Evolutionary conservation across 2,888 invertebrate genomes (phyloP), one percentile per base, ranked within the genome.

Genomic region (Cheilosia soror): DNA sequence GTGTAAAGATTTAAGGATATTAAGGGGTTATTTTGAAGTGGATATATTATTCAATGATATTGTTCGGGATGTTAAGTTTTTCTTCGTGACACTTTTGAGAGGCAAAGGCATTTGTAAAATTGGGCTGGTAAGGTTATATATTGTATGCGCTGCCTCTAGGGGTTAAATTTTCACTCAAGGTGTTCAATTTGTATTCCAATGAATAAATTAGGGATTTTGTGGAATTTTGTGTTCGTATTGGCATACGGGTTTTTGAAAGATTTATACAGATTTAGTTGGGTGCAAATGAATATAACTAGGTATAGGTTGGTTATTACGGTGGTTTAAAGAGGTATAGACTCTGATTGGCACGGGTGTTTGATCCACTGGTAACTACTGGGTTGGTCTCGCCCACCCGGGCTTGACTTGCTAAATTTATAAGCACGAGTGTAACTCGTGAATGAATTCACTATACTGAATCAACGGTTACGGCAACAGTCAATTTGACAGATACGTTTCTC

Each of bases 1-100:
- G 62, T 73, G 63, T 73, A 63, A 63, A 44, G 73, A 73, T 63
- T 73, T 73, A 63, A 63, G 62, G 73, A 73, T 73, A 63, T 73
- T 73, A 72, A 60, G 51, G 72, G 72, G 60, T 62, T 72, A 71
- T 40, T 37, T 37, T 58, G 69, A 49, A 69, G 69, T 49, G 69
- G 58, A 69, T 69, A 58, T 37, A 69, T 69, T 69, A 47, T 71
- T 47, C 60, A 60, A 40, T 15, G 37, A 15, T 29, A 25, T 51
- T 49, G 37, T 27, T 27, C 51, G 13, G 29, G 49, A 7, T 20
- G 20, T 47, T 6, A 20, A 33, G 29, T 49, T 51, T 65, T 49
- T 33, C 27, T 13, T 27, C 27, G n/a, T 49, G 63, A 65, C 33
- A 40, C 13, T 6, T 27, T 53, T 15, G 27, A 11, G 27, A 25